Percentiles rank a stretch among this genome's conserved stretches.
Conservation (phyloP, 1,140 invertebrate species). For the Trachelipus rathkii region DNA sequence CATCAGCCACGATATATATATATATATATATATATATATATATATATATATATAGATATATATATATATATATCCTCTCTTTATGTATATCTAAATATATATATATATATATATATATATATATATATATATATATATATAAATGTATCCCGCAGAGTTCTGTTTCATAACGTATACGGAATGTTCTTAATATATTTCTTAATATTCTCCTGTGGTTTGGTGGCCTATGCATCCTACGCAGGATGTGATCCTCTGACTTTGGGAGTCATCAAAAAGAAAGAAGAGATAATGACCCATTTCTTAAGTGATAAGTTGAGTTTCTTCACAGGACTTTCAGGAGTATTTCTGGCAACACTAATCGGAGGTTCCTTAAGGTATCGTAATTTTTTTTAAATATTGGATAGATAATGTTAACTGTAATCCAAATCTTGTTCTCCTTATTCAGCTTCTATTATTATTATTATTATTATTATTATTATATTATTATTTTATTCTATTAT, state of each 20-base stretch:
- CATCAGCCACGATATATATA: too few species aligned
- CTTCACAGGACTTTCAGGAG: conserved; percentile 20
- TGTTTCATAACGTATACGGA: too few species aligned
- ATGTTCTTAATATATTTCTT: too few species aligned
- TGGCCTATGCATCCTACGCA: neutral
- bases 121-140: too few species aligned
- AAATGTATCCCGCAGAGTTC: too few species aligned
- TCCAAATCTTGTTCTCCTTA: neutral
- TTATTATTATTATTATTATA: neutral
- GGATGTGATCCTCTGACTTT: conserved; percentile 20
- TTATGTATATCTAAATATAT: too few species aligned
- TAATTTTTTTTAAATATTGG: too few species aligned
- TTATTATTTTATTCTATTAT: neutral
- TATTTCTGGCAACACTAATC: conserved; percentile 26
- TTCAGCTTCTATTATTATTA: neutral
- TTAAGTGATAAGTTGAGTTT: conserved; percentile 27
- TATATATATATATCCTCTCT: too few species aligned
- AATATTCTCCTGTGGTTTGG: too few species aligned
- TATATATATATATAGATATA: too few species aligned
- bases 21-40: too few species aligned
- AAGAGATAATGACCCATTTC: conserved; percentile 30
- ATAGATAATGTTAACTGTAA: neutral
- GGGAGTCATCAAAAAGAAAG: conserved; percentile 18
- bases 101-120: too few species aligned
- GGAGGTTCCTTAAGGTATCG: conserved; percentile 10